These are phyloP conservation scores for Gopherus evgoodei DNA, from an alignment of 2,113 vertebrate genomes.

Conservation along the genomic window DNA sequence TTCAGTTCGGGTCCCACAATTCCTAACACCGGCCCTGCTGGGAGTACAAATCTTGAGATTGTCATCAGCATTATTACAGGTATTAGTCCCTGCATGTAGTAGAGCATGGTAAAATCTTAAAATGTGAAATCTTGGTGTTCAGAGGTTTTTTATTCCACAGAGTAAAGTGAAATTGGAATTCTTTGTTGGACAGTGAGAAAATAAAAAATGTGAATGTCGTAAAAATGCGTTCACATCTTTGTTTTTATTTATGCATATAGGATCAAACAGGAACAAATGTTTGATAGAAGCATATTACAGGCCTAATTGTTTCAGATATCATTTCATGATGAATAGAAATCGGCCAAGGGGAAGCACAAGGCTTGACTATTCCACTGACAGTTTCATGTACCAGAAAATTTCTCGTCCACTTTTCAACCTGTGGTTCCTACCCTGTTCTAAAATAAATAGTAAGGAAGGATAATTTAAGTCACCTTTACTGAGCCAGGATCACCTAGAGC, in stretches of 20 bases:
- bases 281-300: conserved; percentile 13
- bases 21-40: too few relatives aligned
- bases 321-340: neutral
- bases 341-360: neutral
- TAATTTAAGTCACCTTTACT: conserved; percentile 9
- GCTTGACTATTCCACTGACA: neutral
- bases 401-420: neutral
- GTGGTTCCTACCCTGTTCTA: neutral
- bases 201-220: neutral
- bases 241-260: conserved; percentile 43
- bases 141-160: neutral
- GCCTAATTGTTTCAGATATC: conserved; percentile 35
- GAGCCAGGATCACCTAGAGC: neutral
- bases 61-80: neutral
- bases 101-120: neutral
- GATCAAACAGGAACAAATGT: conserved; percentile 48
- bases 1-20: too few relatives aligned
- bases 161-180: conserved; percentile 34
- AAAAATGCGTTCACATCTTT: conserved; percentile 50
- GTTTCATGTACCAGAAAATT: conserved; percentile 22
- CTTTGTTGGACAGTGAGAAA: conserved; percentile 39
- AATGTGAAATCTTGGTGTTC: neutral
- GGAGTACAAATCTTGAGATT: neutral
- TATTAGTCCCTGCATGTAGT: neutral
- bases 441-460: neutral